Percentiles rank a stretch among this genome's conserved stretches.
Conservation (phyloP, 2,113 vertebrate species). For the Opisthocomus hoazin region DNA sequence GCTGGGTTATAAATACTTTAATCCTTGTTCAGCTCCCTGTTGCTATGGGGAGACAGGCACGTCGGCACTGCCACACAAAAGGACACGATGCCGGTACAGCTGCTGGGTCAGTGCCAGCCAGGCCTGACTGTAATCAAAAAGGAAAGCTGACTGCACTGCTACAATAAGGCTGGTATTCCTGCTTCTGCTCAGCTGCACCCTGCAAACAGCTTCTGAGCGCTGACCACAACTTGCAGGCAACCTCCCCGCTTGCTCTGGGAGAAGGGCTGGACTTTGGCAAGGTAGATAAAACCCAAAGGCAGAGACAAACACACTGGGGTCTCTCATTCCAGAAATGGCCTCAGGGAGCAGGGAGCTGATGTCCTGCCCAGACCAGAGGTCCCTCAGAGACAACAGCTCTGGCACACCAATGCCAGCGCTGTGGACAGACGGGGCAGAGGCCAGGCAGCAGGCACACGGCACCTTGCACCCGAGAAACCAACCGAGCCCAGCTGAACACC, state of each 20-base stretch:
- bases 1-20: conserved; percentile 70
- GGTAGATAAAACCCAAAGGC: background rate
- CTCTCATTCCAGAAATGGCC: fast-evolving
- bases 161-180: background rate
- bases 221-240: background rate
- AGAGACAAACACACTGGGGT: background rate
- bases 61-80: conserved; percentile 51
- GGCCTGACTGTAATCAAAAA: background rate
- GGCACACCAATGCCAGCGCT: fast-evolving
- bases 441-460: fast-evolving
- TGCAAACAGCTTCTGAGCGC: background rate
- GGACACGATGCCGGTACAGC: conserved; percentile 47
- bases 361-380: background rate
- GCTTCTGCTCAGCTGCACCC: background rate
- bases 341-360: background rate
- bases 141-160: background rate
- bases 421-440: background rate
- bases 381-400: background rate
- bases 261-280: background rate
- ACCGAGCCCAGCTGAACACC: background rate
- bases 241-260: background rate
- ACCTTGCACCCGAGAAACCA: background rate
- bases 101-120: conserved; percentile 49
- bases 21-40: conserved; percentile 66
- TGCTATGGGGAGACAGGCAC: conserved; percentile 67